phyloP scores from a whole-genome alignment of 2,113 vertebrate genomes.

The Plecotus auritus region DNA sequence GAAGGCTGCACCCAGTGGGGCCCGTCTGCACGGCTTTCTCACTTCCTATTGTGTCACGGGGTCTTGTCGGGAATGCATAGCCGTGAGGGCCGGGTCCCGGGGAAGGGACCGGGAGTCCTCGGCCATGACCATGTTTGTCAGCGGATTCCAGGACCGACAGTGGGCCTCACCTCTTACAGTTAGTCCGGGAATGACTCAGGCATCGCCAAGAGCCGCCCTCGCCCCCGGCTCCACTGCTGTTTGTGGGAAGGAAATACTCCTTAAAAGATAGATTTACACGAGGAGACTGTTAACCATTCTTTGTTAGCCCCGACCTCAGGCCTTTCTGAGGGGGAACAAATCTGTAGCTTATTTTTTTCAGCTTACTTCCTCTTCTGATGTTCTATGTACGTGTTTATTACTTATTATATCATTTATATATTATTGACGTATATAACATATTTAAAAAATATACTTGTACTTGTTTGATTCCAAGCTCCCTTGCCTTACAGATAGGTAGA shows the following conservation, averaged over 20 bases:
- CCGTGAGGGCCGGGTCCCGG: accelerated
- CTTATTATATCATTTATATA: background rate
- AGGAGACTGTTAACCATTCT: background rate
- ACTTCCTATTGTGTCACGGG: accelerated
- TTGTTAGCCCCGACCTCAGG: background rate
- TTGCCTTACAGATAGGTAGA: background rate
- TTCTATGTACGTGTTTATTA: background rate
- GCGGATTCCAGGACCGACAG: background rate
- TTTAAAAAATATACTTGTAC: background rate
- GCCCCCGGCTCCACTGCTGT: background rate
- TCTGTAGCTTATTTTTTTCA: background rate
- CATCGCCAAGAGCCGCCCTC: background rate
- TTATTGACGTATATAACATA: background rate
- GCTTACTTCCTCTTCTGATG: background rate
- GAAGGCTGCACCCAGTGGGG: accelerated
- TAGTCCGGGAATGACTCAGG: background rate
- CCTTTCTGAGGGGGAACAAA: background rate
- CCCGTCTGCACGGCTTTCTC: accelerated
- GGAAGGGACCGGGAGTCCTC: background rate
- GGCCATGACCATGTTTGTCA: background rate
- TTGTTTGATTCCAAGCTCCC: background rate
- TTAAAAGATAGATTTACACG: background rate
- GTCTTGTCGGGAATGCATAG: background rate
- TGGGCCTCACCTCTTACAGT: background rate
- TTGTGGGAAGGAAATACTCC: constrained; percentile 5